Base-by-base conservation (phyloP, 2,888 invertebrate genomes). In the Caenorhabditis parvicauda region DNA sequence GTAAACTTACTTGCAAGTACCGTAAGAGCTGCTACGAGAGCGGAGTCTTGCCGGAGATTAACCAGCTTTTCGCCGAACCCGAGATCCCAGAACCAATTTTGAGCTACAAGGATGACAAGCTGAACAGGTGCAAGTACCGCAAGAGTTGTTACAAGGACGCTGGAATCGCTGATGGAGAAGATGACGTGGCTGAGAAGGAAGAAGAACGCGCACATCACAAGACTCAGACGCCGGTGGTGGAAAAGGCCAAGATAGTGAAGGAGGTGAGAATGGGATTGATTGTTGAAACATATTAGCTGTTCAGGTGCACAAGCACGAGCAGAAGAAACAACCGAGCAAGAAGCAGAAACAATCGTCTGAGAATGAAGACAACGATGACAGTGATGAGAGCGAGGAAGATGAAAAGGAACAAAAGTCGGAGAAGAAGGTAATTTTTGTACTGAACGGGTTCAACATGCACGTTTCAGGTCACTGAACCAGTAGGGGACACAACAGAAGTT, bases 1-100 rank as follows among this genome's bases (percentile, higher is more conserved):
- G 57, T 37, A 70, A 76, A 45, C 64, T 78, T 50, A 55, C 54
- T 25, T 78, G 78, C 62, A 70, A 75, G 54, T 78, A 79, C 45
- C 59, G 78, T 17, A 74, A 74, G 60, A 64, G 66, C 5, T 78
- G 78, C 60, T 78, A 78, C 51, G 72, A 71, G 27, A 57, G 46
- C 53, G 54, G 60, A 21, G 47, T 57, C 6, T 17, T 61, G 12
- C 57, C 61, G 38, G 46, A 46, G 2, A 61, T 61, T 22, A 52
- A 50, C n/a, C 53, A 61, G 22, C 56, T 55, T 55, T 50, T 46
- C 19, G 51, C 45, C 1, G 56, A 41, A 9, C 61, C 61, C 12
- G 28, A 45, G 5, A 14, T 57, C 2, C 32, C 49, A 1, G 61
- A 61, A 46, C 45, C 62, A 6, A 51, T 58, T n/a, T 54, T 29